Evolutionary conservation across 2,888 invertebrate species (phyloP).

Genomic region (Apamea monoglypha): DNA sequence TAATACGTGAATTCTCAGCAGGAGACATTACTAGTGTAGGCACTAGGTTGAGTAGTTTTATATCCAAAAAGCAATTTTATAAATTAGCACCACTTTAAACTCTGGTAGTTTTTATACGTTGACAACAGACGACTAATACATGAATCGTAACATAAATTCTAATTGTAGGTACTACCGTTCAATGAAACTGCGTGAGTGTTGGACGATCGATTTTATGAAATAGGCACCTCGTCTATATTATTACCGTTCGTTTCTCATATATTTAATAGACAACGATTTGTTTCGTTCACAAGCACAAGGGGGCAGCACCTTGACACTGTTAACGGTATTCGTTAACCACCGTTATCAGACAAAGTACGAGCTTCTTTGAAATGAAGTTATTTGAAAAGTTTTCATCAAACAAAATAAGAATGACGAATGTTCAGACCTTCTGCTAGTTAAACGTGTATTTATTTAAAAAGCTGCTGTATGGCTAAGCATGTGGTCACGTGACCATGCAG

Average conservation of each 20-base stretch:
- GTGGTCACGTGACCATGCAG: conserved; percentile 56
- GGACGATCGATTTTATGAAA: conserved; percentile 65
- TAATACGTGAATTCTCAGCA: conserved; percentile 16
- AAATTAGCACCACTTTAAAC: conserved; percentile 48
- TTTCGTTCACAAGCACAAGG: conserved; percentile 22
- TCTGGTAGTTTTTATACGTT: conserved; percentile 58
- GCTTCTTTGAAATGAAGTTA: background rate
- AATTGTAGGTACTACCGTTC: conserved; percentile 62
- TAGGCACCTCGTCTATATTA: conserved; percentile 38
- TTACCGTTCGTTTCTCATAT: conserved; percentile 32
- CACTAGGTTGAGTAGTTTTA: conserved; percentile 18
- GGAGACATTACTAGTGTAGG: conserved; percentile 3
- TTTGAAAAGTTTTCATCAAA: background rate
- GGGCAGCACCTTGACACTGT: conserved; percentile 43
- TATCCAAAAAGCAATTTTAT: conserved; percentile 40
- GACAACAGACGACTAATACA: conserved; percentile 51
- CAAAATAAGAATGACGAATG: background rate
- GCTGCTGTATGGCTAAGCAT: background rate
- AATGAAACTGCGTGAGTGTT: conserved; percentile 61
- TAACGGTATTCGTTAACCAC: background rate
- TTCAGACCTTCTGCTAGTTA: conserved; percentile 9
- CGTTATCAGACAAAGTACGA: background rate
- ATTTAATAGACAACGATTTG: conserved; percentile 45
- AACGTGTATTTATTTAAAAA: conserved; percentile 18
- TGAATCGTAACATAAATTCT: conserved; percentile 66